Base-by-base conservation (phyloP, 2,888 invertebrate genomes). In the Machimus rusticus region DNA sequence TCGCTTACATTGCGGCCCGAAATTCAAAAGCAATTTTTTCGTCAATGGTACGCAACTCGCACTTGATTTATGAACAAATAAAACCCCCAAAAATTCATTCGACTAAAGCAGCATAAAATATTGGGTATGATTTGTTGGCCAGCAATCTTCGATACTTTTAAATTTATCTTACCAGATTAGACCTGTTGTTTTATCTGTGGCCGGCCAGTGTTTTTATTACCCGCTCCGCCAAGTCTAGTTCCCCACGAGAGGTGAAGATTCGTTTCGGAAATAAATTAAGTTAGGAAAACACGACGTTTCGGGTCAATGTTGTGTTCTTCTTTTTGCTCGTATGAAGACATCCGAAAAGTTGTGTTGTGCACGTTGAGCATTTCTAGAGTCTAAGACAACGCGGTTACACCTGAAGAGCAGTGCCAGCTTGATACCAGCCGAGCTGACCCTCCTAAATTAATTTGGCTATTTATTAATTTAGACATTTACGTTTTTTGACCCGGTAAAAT, bases 191-290 rank as follows among this genome's bases (percentile, higher is more conserved):
- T 79, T 79, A 78, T 46, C 78, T 78, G 23, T 78, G 78, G 23
- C 46, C 51, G 28, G 14, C 0, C 39, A 28, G 79, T 14, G 79
- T 79, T 79, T 79, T 79, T 79, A 79, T 39, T 79, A 31, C 46
- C 78, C 23, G 14, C 34, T 78, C 39, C 23, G 37, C 6, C 66
- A 43, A 37, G 37, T 16, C 43, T 23, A 84, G 66, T 74, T 84
- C 74, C 43, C 66, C 19, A 5, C 31, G 2, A 14, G 37, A 88
- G 85, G 86, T 88, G 85, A 87, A 87, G 87, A 88, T 88, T 88
- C 87, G 87, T 87, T 87, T 88, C 79, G 87, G 88, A 86, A 87
- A 88, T 87, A 88, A 88, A 88, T 87, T 85, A 84, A 74, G 28
- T 84, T 43, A 84, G 39, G 39, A 43, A 66, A 66, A 66, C 51